Evolutionary conservation across 2,113 vertebrate species (phyloP).

Genomic region (Sceloporus tristichus): DNA sequence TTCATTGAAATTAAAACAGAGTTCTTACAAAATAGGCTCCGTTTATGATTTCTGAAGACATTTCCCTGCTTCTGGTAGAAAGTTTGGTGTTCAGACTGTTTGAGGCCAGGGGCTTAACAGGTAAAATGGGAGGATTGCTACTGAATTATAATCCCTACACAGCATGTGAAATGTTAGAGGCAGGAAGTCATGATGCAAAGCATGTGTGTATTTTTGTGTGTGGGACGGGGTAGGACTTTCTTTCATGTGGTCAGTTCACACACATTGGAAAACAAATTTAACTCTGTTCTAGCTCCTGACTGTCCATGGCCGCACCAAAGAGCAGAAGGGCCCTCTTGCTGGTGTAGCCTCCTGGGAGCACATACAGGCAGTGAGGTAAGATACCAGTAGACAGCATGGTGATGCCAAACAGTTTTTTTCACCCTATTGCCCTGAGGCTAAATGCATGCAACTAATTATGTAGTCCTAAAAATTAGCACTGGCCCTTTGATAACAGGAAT

Average conservation of each 20-base stretch:
- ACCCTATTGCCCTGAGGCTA: not conserved
- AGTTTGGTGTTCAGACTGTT: conserved; percentile 12
- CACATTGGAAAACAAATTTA: not conserved
- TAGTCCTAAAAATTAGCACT: not conserved
- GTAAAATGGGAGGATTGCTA: not conserved
- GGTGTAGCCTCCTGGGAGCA: conserved; percentile 95
- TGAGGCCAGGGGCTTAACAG: not conserved
- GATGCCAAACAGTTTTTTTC: not conserved
- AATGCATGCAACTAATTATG: not conserved
- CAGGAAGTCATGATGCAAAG: conserved; percentile 11
- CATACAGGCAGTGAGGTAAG: conserved; percentile 92
- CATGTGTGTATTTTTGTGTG: too few relatives aligned
- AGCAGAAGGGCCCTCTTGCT: conserved; percentile 93
- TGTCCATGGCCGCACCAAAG: conserved; percentile 95
- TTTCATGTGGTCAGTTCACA: conserved; percentile 6
- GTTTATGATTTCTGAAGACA: conserved; percentile 14
- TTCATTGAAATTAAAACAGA: not conserved
- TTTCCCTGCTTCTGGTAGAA: not conserved
- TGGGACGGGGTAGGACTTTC: not conserved
- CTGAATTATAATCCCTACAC: not conserved
- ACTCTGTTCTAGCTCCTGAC: conserved; percentile 86
- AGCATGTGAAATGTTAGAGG: not conserved
- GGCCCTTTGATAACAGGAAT: not conserved
- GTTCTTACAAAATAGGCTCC: conserved; percentile 15
- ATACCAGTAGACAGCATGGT: not conserved